Evolutionary conservation across 1,140 invertebrate species (phyloP).

Genomic region (Saccostrea echinata): DNA sequence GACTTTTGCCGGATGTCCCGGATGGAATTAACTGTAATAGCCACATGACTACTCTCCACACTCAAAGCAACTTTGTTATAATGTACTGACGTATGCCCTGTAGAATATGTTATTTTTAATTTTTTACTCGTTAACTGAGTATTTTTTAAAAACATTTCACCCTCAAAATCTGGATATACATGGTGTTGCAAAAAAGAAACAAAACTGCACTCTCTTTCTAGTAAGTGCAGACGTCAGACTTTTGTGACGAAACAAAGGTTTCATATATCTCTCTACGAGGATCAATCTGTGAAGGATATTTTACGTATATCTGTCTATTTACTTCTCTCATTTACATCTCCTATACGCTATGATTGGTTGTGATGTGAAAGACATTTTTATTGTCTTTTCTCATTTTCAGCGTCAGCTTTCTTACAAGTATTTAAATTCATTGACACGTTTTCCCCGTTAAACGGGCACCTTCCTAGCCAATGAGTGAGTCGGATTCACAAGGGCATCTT

Average conservation of each 20-base stretch:
- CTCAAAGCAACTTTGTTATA: too few species aligned
- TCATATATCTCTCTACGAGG: background rate
- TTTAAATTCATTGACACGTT: slow-evolving; percentile 1
- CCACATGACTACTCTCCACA: too few species aligned
- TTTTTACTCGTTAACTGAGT: too few species aligned
- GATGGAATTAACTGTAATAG: too few species aligned
- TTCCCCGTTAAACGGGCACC: background rate
- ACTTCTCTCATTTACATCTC: background rate
- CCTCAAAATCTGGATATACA: too few species aligned
- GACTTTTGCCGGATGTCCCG: too few species aligned
- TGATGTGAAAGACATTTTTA: background rate
- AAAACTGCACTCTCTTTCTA: too few species aligned
- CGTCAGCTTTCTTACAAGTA: background rate
- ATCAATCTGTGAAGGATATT: background rate
- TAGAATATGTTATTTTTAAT: too few species aligned
- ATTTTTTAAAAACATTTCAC: too few species aligned
- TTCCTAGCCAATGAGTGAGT: background rate
- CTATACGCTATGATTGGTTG: background rate
- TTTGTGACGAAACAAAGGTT: background rate
- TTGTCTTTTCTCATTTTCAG: background rate
- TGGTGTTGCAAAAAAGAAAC: too few species aligned
- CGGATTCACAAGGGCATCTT: background rate
- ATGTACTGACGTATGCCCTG: too few species aligned
- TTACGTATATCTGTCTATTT: background rate
- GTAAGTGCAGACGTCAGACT: background rate